phyloP scores from a whole-genome alignment of 2,797 vertebrate species.

The Eulemur rubriventer region DNA sequence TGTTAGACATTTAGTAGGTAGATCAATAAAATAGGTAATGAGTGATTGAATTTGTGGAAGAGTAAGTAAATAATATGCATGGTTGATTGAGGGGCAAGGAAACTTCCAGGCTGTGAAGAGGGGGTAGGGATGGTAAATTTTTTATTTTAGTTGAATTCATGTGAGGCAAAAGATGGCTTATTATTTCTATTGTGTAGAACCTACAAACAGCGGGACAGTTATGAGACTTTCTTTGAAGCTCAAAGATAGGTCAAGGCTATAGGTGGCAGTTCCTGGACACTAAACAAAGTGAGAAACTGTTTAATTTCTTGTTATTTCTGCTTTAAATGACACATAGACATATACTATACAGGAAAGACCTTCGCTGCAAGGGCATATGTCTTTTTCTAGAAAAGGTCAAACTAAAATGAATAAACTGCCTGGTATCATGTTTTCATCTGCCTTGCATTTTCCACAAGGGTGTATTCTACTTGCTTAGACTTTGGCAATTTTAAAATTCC shows the following conservation, averaged over 20 bases:
- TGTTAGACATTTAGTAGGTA: background rate
- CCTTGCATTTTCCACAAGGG: conserved; percentile 52
- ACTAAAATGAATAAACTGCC: conserved; percentile 57
- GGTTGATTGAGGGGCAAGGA: background rate
- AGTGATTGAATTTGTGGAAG: background rate
- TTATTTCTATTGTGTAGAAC: conserved; percentile 27
- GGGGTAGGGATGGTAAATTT: background rate
- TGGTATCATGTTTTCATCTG: conserved; percentile 43
- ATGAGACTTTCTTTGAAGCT: background rate
- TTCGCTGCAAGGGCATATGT: background rate
- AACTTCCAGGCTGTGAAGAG: background rate
- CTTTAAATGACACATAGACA: conserved; percentile 44
- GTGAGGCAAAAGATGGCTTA: background rate
- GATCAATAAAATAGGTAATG: background rate
- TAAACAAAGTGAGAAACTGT: background rate
- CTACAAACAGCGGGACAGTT: background rate
- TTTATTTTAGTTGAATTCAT: conserved; percentile 29
- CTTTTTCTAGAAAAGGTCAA: conserved; percentile 64
- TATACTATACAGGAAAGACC: background rate
- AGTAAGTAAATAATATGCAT: background rate
- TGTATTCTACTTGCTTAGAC: conserved; percentile 46
- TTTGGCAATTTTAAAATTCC: conserved; percentile 58
- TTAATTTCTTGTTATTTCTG: conserved; percentile 27
- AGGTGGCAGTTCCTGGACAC: background rate
- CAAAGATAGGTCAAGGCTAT: conserved; percentile 22